Conservation (phyloP, 2,888 invertebrate species). For the Harpagoxenus sublaevis region DNA sequence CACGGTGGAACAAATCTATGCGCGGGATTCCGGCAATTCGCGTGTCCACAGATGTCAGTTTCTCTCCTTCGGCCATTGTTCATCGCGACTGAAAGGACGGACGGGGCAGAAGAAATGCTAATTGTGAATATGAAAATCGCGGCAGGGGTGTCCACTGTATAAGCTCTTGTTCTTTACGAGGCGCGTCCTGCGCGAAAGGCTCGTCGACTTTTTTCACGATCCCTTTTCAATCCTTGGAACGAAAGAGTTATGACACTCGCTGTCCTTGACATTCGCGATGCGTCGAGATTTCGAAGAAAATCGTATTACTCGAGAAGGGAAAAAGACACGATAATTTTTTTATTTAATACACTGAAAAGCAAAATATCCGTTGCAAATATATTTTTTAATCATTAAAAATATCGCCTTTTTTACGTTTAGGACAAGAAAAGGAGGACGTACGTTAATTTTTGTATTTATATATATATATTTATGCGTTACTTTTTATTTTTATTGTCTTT, state of each 20-base stretch:
- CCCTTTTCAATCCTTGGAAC: constrained; percentile 43
- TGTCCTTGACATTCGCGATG: constrained; percentile 43
- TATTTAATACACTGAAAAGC: background rate
- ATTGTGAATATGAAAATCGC: constrained; percentile 78
- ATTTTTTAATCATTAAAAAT: background rate
- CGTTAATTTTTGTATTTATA: background rate
- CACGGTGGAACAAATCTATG: constrained; percentile 9
- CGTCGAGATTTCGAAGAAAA: constrained; percentile 63
- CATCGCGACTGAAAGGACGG: constrained; percentile 58
- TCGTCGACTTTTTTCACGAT: constrained; percentile 46
- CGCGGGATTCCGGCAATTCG: constrained; percentile 35
- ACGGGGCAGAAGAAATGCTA: constrained; percentile 69
- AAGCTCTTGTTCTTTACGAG: constrained; percentile 73
- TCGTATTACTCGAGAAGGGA: constrained; percentile 39
- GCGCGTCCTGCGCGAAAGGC: constrained; percentile 26
- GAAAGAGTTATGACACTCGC: constrained; percentile 63
- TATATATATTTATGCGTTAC: background rate
- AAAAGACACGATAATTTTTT: background rate
- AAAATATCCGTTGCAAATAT: background rate
- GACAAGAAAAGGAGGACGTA: background rate
- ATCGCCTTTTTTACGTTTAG: background rate
- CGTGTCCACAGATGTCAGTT: constrained; percentile 24
- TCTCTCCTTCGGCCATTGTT: constrained; percentile 56
- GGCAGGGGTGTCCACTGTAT: constrained; percentile 64
- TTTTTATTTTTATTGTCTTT: background rate